phyloP scores from a whole-genome alignment of 2,888 invertebrate species.

The Cylindroiulus punctatus region DNA sequence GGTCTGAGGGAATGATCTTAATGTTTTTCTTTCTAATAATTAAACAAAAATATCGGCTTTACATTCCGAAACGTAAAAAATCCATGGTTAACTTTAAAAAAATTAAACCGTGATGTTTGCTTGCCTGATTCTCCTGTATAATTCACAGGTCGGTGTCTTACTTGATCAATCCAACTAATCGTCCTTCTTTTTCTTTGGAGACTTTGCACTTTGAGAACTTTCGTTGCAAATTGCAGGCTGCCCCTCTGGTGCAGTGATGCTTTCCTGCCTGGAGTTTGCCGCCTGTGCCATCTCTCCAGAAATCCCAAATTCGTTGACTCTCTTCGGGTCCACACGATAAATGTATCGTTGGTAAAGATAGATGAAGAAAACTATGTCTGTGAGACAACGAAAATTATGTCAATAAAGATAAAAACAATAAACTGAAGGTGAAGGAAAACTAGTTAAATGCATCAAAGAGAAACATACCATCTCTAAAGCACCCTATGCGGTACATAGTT shows the following conservation, averaged over 20 bases:
- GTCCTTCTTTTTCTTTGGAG: conserved; percentile 51
- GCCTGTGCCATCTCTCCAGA: conserved; percentile 83
- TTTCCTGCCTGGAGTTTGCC: conserved; percentile 15
- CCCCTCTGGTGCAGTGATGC: background rate
- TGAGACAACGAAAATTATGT: conserved; percentile 62
- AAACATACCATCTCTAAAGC: conserved; percentile 87
- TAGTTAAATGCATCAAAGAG: conserved; percentile 35
- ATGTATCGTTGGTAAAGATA: conserved; percentile 99
- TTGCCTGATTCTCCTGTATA: conserved; percentile 31
- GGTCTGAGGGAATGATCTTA: background rate
- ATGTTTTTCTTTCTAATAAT: background rate
- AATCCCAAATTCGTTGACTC: conserved; percentile 98
- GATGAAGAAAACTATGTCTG: conserved; percentile 97
- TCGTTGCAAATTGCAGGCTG: background rate
- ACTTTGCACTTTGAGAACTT: background rate
- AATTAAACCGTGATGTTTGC: conserved; percentile 4
- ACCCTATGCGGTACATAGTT: conserved; percentile 96
- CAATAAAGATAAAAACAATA: background rate
- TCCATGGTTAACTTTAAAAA: background rate
- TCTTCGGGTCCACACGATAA: conserved; percentile 93
- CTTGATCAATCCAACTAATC: conserved; percentile 47
- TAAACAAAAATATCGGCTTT: background rate
- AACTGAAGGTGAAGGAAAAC: background rate
- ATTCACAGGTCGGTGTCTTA: background rate
- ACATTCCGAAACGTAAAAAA: conserved; percentile 42